Evolutionary conservation across 1,140 invertebrate species (phyloP).

Genomic region (Battus philenor): DNA sequence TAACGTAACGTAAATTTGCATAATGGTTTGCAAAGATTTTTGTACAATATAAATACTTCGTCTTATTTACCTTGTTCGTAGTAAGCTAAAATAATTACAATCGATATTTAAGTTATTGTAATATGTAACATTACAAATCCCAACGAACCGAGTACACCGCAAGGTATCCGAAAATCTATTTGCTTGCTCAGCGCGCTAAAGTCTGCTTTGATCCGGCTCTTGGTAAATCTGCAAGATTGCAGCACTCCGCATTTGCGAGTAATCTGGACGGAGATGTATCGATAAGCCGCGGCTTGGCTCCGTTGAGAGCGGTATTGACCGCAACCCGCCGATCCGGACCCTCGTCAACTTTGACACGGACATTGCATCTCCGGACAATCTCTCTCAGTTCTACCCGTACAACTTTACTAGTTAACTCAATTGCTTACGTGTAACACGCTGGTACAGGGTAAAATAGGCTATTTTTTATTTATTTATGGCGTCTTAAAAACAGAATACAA

Average conservation of each 20-base stretch:
- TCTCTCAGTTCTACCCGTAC: constrained; percentile 19
- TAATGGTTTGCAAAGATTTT: no score
- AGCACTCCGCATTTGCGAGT: neutral
- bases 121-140: no score
- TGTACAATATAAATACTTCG: no score
- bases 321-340: constrained; percentile 23
- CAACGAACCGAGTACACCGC: neutral
- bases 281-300: neutral
- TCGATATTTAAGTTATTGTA: no score
- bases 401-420: constrained; percentile 3
- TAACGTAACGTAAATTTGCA: no score
- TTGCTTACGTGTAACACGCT: no score
- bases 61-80: no score
- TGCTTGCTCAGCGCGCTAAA: constrained; percentile 1
- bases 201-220: constrained; percentile 3
- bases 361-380: constrained; percentile 18
- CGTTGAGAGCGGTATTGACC: constrained; percentile 22
- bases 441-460: no score
- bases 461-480: no score
- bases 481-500: no score
- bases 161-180: constrained; percentile 1
- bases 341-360: constrained; percentile 39
- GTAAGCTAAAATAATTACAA: no score
- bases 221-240: constrained; percentile 18
- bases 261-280: constrained; percentile 3